Evolutionary conservation across 2,888 invertebrate genomes (phyloP), one percentile per base, ranked within the genome.

Genomic region (Leptopterna dolabrata): DNA sequence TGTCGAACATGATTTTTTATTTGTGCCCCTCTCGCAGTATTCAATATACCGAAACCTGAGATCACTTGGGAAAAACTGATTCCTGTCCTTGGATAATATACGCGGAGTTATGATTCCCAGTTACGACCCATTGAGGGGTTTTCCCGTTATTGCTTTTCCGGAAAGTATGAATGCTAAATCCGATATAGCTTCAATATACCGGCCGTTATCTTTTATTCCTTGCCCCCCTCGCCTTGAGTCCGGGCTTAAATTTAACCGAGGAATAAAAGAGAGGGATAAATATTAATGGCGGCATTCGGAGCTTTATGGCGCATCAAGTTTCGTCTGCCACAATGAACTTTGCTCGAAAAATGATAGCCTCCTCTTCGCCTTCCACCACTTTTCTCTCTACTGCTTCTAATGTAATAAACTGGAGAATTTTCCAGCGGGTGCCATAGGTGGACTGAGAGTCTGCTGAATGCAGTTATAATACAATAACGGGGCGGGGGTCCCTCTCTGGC

Each of bases 251-350:
- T 63, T 63, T 63, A 63, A 63, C 63, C 24, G 63, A 63, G 63
- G 24, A 63, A 63, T 63, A 27, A 63, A 63, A 63, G 63, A 19
- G 63, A n/a, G 55, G 63, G 63, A 63, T 63, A 63, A 19, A 63
- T 63, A 63, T 63, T 63, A 63, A 63, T 63, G 63, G 63, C 24
- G 63, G 63, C 63, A 24, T 63, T 63, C 19, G 24, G 24, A 63
- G 63, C 63, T 63, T 63, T 63, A 63, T 27, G 63, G 27, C 63
- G 63, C 63, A 63, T 63, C 63, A 63, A 63, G 63, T 63, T 63
- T 63, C 63, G 63, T 63, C 63, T 27, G 63, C 63, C 63, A 24
- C 63, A 11, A 63, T 63, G 63, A 63, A 63, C 19, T 63, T 24
- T 7, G 24, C 13, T 63, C 63, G 63, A 63, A 63, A 63, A 63